These are phyloP conservation scores for Fissipunctia ypsillon DNA, from an alignment of 2,888 invertebrate species.

Conservation along the genomic window DNA sequence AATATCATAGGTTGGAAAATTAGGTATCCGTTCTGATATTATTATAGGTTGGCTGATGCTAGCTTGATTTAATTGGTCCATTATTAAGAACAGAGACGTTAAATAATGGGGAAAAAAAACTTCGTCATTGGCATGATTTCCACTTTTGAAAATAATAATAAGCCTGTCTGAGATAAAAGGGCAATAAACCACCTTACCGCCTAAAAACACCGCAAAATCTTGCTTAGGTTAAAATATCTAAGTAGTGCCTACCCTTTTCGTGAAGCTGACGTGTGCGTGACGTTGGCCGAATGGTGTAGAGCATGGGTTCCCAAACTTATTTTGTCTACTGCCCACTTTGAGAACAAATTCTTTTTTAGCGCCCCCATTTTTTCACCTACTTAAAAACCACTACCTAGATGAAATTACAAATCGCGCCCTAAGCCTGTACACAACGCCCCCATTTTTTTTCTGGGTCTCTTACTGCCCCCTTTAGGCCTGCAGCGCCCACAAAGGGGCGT, in stretches of 20 bases:
- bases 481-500: too few species aligned
- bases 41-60: neutral
- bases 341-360: too few species aligned
- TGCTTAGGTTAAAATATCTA: neutral
- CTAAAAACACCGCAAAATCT: too few species aligned
- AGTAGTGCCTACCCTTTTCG: neutral
- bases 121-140: neutral
- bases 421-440: too few species aligned
- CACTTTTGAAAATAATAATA: neutral
- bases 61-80: neutral
- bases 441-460: too few species aligned
- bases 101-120: neutral
- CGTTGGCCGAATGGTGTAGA: neutral
- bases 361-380: too few species aligned
- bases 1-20: constrained; percentile 7
- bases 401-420: too few species aligned
- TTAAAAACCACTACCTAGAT: too few species aligned
- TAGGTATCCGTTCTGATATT: neutral
- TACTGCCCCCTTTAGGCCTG: too few species aligned
- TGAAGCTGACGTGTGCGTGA: too few species aligned
- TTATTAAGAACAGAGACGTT: neutral
- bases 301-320: too few species aligned
- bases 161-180: neutral
- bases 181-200: neutral
- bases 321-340: too few species aligned